phyloP scores from a whole-genome alignment of 2,797 vertebrate species.

The Spinus pinus region DNA sequence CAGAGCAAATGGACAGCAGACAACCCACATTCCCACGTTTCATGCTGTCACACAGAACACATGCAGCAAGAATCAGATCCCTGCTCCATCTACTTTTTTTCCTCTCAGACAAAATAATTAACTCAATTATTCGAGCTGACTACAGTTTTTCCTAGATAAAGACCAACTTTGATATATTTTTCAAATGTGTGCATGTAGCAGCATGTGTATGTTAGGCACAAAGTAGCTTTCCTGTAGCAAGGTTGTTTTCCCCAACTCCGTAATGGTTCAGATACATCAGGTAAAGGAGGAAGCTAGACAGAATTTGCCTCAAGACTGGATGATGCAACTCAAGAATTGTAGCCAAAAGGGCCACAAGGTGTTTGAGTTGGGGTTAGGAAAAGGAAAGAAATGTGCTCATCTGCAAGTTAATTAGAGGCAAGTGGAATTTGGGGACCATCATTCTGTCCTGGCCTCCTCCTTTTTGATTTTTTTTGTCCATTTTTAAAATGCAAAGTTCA shows the following conservation, averaged over 20 bases:
- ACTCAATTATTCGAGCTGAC: background rate
- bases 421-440: background rate
- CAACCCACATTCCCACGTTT: background rate
- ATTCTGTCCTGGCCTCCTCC: background rate
- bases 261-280: background rate
- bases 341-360: slow-evolving; percentile 1
- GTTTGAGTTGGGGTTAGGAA: background rate
- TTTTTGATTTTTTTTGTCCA: background rate
- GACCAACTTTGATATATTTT: background rate
- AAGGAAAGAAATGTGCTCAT: background rate
- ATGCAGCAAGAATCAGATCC: background rate
- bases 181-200: background rate
- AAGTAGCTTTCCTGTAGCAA: background rate
- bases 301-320: slow-evolving; percentile 30
- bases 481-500: background rate
- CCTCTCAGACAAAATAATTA: slow-evolving; percentile 42
- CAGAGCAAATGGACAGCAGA: background rate
- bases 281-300: slow-evolving; percentile 12
- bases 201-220: background rate
- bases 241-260: background rate
- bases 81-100: background rate
- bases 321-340: background rate
- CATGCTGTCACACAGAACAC: background rate
- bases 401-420: background rate
- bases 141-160: background rate